A percentile compares a stretch with the other conserved stretches of the same genome.
Conservation (phyloP, 37 sponge, comb jelly and placozoan species). For the Dysidea cf. avara region DNA sequence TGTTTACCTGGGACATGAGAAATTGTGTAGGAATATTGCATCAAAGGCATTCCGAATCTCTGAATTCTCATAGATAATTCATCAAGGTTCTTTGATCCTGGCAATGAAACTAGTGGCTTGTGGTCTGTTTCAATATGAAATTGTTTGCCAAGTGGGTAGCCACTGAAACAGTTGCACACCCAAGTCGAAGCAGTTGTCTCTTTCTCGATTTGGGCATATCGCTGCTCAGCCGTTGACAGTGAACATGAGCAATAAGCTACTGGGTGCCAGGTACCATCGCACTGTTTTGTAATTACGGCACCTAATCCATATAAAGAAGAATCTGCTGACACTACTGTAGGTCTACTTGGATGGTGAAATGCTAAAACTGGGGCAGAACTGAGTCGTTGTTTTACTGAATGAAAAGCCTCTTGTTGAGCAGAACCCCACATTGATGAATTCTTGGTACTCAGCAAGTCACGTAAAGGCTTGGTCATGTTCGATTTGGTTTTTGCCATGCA, state of each 20-base stretch:
- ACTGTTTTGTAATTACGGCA: not conserved
- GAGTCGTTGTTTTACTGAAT: not conserved
- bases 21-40: no score
- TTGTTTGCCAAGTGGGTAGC: constrained; percentile 27
- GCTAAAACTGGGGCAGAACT: constrained; percentile 9
- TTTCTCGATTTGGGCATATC: no score
- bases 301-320: not conserved
- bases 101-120: constrained; percentile 14
- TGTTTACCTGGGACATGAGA: no score
- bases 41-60: no score
- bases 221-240: no score
- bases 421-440: constrained; percentile 6
- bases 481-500: no score
- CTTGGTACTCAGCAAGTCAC: constrained; percentile 12
- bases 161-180: constrained; percentile 3
- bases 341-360: no score
- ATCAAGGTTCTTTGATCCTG: no score
- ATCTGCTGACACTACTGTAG: not conserved
- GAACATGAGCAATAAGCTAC: constrained; percentile 9
- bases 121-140: no score
- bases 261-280: not conserved
- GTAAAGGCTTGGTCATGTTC: constrained; percentile 9
- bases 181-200: no score
- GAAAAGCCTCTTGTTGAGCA: constrained; percentile 16
- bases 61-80: no score